A percentile compares a stretch with the other conserved stretches of the same genome.
phyloP scores from a whole-genome alignment of 2,888 invertebrate species.

The Cacoxenus indagator region DNA sequence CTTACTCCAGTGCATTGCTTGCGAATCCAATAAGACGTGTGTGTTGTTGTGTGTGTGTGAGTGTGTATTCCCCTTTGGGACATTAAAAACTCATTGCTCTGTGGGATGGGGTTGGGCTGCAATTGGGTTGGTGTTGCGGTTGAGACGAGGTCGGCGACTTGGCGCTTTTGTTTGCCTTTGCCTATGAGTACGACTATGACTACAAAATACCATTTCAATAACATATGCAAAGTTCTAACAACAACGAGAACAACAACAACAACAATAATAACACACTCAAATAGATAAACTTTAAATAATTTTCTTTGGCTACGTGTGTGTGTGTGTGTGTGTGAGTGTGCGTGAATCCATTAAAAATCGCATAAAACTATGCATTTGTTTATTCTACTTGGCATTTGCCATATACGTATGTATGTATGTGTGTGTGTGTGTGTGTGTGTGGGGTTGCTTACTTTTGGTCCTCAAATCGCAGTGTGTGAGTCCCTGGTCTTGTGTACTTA shows the following conservation, averaged over 20 bases:
- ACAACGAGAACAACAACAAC: background rate
- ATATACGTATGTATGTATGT: background rate
- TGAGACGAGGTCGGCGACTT: conserved; percentile 19
- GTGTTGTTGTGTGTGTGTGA: conserved; percentile 39
- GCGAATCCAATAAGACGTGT: conserved; percentile 35
- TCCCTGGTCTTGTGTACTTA: background rate
- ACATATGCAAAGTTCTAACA: conserved; percentile 48
- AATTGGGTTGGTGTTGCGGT: background rate
- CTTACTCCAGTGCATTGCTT: conserved; percentile 40
- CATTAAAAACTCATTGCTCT: conserved; percentile 69
- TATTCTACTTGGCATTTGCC: conserved; percentile 28
- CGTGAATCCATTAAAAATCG: conserved; percentile 49
- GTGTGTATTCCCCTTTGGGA: conserved; percentile 65
- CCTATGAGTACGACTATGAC: too few relatives aligned
- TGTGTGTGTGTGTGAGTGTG: conserved; percentile 34
- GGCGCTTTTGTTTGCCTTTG: conserved; percentile 44
- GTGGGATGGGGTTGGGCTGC: too few relatives aligned
- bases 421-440: conserved; percentile 8
- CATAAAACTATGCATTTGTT: conserved; percentile 37
- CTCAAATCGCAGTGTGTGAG: background rate
- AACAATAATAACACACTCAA: conserved; percentile 31
- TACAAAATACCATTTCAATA: conserved; percentile 54
- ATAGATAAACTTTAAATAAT: conserved; percentile 55
- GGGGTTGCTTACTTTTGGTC: background rate
- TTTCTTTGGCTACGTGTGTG: conserved; percentile 33